phyloP scores from a whole-genome alignment of 2,797 vertebrate species.

The Tokudaia tokunoshimensis region DNA sequence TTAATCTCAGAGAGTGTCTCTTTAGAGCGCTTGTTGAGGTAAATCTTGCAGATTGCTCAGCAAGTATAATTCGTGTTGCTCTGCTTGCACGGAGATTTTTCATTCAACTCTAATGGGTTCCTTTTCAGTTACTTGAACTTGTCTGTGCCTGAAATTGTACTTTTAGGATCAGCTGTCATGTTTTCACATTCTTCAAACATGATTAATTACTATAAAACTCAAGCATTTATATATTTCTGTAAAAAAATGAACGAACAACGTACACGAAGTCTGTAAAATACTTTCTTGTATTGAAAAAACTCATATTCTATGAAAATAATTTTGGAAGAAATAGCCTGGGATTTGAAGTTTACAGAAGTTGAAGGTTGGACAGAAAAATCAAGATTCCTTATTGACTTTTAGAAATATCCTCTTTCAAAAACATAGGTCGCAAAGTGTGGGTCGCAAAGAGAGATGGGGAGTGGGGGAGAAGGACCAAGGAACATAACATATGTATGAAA shows the following conservation, averaged over 20 bases:
- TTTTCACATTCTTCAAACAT: conserved; percentile 14
- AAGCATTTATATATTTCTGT: neutral
- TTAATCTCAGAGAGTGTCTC: neutral
- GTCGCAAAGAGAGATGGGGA: neutral
- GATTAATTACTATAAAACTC: conserved; percentile 30
- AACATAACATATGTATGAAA: neutral
- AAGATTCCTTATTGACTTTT: conserved; percentile 10
- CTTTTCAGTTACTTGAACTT: conserved; percentile 49
- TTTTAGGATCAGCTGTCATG: neutral
- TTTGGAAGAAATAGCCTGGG: conserved; percentile 18
- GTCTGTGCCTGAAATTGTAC: neutral
- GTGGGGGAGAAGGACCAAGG: neutral
- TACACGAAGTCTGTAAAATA: conserved; percentile 22
- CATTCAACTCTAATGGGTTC: neutral
- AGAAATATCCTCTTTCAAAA: conserved; percentile 49
- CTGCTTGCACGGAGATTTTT: neutral
- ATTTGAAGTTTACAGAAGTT: conserved; percentile 42
- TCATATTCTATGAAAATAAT: conserved; percentile 23
- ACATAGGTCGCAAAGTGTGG: neutral
- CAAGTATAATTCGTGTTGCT: neutral
- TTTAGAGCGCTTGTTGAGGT: neutral
- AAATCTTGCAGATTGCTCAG: neutral
- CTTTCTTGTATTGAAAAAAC: conserved; percentile 38
- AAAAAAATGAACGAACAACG: neutral
- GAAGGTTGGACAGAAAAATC: conserved; percentile 18